Evolutionary conservation across 92 coral and sea anemone genomes (phyloP), one percentile per base, ranked within the genome.

Genomic region (Porites lobata): DNA sequence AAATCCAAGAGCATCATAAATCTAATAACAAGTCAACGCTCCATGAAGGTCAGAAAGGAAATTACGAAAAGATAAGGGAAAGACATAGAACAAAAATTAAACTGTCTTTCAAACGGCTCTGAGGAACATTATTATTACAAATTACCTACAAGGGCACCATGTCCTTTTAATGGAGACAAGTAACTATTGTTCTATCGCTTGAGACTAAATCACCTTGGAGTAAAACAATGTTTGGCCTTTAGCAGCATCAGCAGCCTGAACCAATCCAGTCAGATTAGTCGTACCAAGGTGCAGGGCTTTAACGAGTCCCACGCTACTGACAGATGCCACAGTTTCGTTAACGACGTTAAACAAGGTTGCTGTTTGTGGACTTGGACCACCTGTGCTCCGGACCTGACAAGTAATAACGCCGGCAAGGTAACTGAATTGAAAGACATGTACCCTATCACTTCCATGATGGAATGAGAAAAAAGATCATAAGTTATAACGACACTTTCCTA

Each of bases 331-430:
- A 3, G 98, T 97, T 13, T 77, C 87, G 81, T 97, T 97, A 77
- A 91, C 96, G 83, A 97, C 88, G 64, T 47, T 72, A 86, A 97
- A 97, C 24, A 95, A 80, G 24, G 99, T 97, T 68, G 99, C 91
- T 1, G 96, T 91, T 87, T 97, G 99, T 18, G 99, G 99, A 67
- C 95, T 95, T 58, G 99, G 99, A 72, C 99, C 99, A 51, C 99
- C 99, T 50, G 97, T 90, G 73, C 98, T 96, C 38, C 98, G 95
- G 7, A 97, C 94, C 96, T 97, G 43, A 38, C 43, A 38, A 38
- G 43, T 38, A 38, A 38, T 38, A 38, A 38, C 4, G 43, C 43
- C 43, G 43, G 43, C 43, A 38, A 38, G 43, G 43, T 38, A 38
- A 38, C 6, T 38, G 43, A 38, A 3, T 38, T 38, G 43, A 38